phyloP scores from a whole-genome alignment of 92 coral and sea anemone genomes.

The Bergia sp. region DNA sequence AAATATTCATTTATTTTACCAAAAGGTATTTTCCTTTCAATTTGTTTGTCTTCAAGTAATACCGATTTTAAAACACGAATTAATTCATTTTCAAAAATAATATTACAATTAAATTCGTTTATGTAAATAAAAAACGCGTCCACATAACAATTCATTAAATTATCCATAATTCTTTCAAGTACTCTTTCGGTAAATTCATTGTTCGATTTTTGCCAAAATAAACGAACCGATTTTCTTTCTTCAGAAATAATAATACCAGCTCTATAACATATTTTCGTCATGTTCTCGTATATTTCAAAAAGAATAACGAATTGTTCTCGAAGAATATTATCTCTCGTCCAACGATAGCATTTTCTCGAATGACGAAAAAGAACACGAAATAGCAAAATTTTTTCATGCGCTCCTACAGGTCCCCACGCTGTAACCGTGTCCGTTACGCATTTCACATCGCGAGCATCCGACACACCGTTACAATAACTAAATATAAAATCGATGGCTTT shows the following conservation, averaged over 20 bases:
- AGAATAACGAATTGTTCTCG: background rate
- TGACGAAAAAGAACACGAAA: background rate
- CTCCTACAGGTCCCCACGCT: background rate
- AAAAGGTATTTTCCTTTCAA: no score
- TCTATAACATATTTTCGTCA: background rate
- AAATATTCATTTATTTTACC: background rate
- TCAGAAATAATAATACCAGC: background rate
- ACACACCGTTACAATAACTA: background rate
- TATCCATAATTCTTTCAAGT: background rate
- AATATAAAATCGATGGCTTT: background rate
- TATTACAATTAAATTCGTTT: background rate
- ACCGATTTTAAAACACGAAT: background rate
- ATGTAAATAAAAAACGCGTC: background rate
- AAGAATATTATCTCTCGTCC: background rate
- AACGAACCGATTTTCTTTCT: background rate
- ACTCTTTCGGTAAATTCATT: background rate
- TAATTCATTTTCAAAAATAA: background rate
- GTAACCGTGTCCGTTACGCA: background rate
- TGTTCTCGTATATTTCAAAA: background rate
- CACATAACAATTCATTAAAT: background rate
- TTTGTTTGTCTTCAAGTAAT: background rate
- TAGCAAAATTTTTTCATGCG: no score
- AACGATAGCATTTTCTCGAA: background rate
- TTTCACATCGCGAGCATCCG: constrained; percentile 1
- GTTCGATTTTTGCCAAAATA: background rate